Conservation (phyloP, 2,797 vertebrate genomes). For the Chaunax sp. region DNA sequence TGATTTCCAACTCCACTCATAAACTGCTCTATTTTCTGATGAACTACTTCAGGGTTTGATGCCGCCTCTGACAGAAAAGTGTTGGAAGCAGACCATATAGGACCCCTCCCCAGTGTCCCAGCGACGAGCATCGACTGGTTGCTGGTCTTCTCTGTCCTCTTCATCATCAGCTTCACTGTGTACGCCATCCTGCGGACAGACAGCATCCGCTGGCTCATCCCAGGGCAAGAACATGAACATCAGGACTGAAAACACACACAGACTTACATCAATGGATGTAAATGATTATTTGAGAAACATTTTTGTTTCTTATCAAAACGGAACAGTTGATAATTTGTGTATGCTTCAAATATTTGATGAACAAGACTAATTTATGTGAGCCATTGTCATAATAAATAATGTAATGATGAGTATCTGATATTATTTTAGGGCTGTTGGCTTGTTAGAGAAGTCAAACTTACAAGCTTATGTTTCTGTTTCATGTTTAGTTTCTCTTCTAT, state of each 20-base stretch:
- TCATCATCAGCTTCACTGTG: slow-evolving; percentile 89
- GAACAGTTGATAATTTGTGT: slow-evolving; percentile 26
- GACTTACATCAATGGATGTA: slow-evolving; percentile 14
- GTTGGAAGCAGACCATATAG: slow-evolving; percentile 84
- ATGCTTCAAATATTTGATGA: slow-evolving; percentile 31
- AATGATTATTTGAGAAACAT: slow-evolving; percentile 10
- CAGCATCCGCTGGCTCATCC: slow-evolving; percentile 95
- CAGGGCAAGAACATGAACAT: slow-evolving; percentile 96
- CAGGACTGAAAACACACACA: slow-evolving; percentile 84
- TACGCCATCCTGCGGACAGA: slow-evolving; percentile 93
- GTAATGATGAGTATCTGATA: neutral
- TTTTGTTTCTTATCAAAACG: slow-evolving; percentile 9
- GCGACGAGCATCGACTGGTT: slow-evolving; percentile 94
- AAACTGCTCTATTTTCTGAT: neutral
- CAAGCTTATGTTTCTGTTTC: neutral
- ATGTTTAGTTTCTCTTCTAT: neutral
- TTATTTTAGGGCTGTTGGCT: neutral
- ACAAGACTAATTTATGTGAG: slow-evolving; percentile 30
- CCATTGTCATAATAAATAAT: slow-evolving; percentile 29
- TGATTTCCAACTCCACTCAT: neutral
- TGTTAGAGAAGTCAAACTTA: neutral
- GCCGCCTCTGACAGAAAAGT: slow-evolving; percentile 83
- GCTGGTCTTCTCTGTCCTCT: slow-evolving; percentile 94
- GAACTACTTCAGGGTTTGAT: slow-evolving; percentile 87
- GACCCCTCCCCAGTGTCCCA: slow-evolving; percentile 89